A percentile compares a stretch with the other conserved stretches of the same genome.
Evolutionary conservation across 2,888 invertebrate genomes (phyloP).

Genomic region (Drosophila pseudotalamancana): DNA sequence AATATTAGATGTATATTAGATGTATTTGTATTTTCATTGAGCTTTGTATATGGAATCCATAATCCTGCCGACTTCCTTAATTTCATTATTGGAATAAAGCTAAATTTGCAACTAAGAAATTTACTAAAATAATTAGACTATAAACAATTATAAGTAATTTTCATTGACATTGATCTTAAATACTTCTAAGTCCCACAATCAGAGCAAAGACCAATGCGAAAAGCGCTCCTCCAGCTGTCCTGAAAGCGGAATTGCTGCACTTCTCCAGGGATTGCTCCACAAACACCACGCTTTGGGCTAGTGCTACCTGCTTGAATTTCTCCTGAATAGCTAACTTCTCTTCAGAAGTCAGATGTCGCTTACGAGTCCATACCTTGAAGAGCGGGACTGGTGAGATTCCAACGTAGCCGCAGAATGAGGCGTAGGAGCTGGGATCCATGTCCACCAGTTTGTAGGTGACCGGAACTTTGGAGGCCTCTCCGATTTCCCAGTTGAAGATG

Average conservation of each 20-base stretch:
- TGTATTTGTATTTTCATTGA: no score
- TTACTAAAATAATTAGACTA: no score
- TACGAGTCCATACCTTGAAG: conserved; percentile 26
- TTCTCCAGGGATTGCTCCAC: conserved; percentile 14
- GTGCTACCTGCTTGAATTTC: background rate
- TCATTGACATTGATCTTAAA: no score
- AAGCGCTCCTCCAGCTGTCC: conserved; percentile 3
- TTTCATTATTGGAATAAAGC: no score
- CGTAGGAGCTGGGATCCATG: background rate
- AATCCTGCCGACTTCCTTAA: no score
- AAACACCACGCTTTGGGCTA: background rate
- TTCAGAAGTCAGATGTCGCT: conserved; percentile 1
- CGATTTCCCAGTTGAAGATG: conserved; percentile 15
- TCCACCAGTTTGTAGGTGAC: conserved; percentile 26
- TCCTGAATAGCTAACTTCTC: background rate
- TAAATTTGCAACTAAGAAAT: no score
- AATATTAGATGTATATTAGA: no score
- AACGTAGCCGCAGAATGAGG: conserved; percentile 20
- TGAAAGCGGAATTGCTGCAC: conserved; percentile 15
- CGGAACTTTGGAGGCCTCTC: fast-evolving
- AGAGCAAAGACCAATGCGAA: conserved; percentile 13
- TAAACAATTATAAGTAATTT: no score
- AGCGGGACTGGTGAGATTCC: fast-evolving
- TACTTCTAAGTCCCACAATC: background rate
- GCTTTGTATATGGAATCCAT: no score